A percentile compares a stretch with the other conserved stretches of the same genome.
These are phyloP conservation scores for Accipiter fasciatus DNA, from an alignment of 2,797 vertebrate species.

Conservation along the genomic window DNA sequence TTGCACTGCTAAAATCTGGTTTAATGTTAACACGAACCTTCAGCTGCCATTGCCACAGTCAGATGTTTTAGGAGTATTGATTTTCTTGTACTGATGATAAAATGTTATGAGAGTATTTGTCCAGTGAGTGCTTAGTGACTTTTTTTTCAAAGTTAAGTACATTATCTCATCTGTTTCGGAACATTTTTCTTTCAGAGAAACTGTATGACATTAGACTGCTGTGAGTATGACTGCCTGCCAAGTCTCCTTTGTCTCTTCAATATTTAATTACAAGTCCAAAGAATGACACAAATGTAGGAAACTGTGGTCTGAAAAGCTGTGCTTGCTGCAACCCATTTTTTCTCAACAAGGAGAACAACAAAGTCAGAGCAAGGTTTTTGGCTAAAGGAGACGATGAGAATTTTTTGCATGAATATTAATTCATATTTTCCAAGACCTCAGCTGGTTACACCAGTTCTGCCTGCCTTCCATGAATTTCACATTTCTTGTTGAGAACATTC, in stretches of 20 bases:
- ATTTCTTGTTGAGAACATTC: not conserved
- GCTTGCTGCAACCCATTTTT: not conserved
- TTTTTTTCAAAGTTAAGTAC: not conserved
- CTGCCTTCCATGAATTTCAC: not conserved
- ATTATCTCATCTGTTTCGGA: slow-evolving; percentile 11
- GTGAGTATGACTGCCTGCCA: not conserved
- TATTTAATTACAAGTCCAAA: slow-evolving; percentile 16
- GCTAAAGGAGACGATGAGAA: not conserved
- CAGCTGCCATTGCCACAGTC: not conserved
- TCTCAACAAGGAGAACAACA: not conserved
- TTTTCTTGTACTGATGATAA: not conserved
- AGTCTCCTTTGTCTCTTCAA: slow-evolving; percentile 3
- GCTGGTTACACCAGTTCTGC: not conserved
- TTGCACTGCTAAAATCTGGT: not conserved
- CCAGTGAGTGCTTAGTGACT: not conserved
- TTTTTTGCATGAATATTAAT: not conserved
- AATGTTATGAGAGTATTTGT: not conserved
- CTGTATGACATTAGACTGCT: not conserved
- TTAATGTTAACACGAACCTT: not conserved
- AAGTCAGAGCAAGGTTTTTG: not conserved
- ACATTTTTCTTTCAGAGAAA: not conserved
- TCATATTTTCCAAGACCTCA: not conserved
- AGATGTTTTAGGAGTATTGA: not conserved
- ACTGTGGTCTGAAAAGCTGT: not conserved
- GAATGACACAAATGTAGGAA: not conserved